Percentiles rank a stretch among this genome's conserved stretches.
These are phyloP conservation scores for Lamellibrachia satsuma DNA, from an alignment of 2,888 invertebrate genomes.

Conservation along the genomic window DNA sequence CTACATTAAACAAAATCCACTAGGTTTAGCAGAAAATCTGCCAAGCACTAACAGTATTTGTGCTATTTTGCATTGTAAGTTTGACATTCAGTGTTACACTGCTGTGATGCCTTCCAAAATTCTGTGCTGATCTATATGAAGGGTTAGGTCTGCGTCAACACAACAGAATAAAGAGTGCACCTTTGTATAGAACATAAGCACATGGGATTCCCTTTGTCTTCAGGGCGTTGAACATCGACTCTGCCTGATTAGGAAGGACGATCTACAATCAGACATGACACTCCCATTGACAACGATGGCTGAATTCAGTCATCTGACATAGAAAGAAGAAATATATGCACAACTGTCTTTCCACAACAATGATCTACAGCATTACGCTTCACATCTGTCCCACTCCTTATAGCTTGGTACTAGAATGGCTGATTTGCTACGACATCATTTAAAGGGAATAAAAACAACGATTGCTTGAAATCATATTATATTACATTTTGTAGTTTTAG, in stretches of 20 bases:
- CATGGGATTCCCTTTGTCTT: slow-evolving; percentile 62
- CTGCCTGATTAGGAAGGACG: slow-evolving; percentile 64
- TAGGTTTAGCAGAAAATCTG: no score
- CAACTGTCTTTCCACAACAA: not conserved
- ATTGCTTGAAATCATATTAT: no score
- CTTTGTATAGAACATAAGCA: slow-evolving; percentile 63
- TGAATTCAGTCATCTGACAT: not conserved
- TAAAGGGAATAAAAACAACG: no score
- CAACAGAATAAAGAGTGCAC: slow-evolving; percentile 42
- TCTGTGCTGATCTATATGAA: not conserved
- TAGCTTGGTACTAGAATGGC: no score
- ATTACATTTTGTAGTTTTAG: no score
- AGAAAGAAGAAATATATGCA: not conserved
- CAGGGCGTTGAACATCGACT: slow-evolving; percentile 64
- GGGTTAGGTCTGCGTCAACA: not conserved
- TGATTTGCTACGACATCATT: no score
- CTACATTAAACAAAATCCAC: no score
- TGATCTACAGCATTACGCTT: not conserved
- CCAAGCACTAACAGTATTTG: no score
- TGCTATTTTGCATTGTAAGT: no score
- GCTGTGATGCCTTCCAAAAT: no score
- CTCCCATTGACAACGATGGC: not conserved
- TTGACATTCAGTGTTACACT: no score
- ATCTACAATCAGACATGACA: slow-evolving; percentile 48
- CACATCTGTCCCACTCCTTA: not conserved